Conservation (phyloP, 2,797 vertebrate genomes). For the Phalanger gymnotis region DNA sequence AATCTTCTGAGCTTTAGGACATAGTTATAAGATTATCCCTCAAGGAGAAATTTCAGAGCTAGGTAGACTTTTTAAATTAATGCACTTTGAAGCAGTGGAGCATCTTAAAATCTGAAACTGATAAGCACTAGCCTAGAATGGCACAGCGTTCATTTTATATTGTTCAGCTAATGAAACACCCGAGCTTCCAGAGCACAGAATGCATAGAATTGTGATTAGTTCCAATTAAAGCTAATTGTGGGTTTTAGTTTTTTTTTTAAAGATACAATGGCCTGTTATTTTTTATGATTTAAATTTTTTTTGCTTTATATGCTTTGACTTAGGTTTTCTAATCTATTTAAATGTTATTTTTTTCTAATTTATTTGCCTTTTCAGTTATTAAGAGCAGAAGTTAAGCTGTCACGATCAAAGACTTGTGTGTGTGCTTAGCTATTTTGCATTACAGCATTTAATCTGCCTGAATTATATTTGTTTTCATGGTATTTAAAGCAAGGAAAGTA, state of each 20-base stretch:
- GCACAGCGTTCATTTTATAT: conserved; percentile 36
- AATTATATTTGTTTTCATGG: neutral
- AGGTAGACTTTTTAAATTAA: conserved; percentile 14
- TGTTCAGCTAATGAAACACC: conserved; percentile 41
- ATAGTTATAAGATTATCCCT: neutral
- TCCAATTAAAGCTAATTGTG: conserved; percentile 2
- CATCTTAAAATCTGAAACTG: neutral
- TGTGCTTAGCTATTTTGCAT: neutral
- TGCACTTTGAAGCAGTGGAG: neutral
- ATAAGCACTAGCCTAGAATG: conserved; percentile 6
- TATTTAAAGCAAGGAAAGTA: conserved; percentile 42
- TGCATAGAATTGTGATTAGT: neutral
- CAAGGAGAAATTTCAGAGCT: conserved; percentile 1
- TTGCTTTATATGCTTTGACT: conserved; percentile 19
- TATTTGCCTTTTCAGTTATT: conserved; percentile 6
- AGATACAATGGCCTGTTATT: neutral
- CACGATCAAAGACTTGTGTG: neutral
- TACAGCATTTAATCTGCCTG: neutral
- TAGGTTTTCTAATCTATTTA: conserved; percentile 8
- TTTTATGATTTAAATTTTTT: conserved; percentile 13
- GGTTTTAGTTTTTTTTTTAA: neutral
- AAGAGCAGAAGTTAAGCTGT: neutral
- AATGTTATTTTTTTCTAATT: neutral
- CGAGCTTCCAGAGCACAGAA: neutral
- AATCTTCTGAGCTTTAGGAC: neutral